phyloP scores from a whole-genome alignment of 2,888 invertebrate genomes.

The Synanthedon myopaeformis region DNA sequence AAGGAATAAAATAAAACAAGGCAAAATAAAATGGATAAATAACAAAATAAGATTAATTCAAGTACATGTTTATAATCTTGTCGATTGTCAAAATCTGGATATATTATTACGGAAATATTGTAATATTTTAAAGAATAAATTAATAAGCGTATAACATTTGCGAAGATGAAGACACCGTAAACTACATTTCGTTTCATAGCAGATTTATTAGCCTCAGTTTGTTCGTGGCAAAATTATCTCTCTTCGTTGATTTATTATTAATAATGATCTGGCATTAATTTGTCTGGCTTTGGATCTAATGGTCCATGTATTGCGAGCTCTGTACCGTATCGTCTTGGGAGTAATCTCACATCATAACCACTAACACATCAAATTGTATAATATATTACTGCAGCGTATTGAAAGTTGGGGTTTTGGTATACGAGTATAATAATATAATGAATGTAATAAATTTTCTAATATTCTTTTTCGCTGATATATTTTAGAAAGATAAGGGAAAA shows the following conservation, averaged over 20 bases:
- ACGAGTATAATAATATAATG: too few species aligned
- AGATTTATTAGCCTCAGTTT: conserved; percentile 24
- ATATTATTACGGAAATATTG: too few species aligned
- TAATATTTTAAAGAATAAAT: too few species aligned
- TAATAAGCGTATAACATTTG: not conserved
- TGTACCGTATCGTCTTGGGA: conserved; percentile 19
- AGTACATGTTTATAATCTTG: too few species aligned
- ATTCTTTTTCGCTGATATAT: too few species aligned
- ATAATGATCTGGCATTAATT: conserved; percentile 44
- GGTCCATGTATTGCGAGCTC: conserved; percentile 25
- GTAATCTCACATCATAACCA: not conserved
- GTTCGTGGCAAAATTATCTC: conserved; percentile 26
- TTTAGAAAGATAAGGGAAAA: too few species aligned
- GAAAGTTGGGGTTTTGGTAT: conserved; percentile 7
- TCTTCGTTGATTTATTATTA: conserved; percentile 42
- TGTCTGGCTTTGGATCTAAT: conserved; percentile 31
- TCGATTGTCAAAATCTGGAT: too few species aligned
- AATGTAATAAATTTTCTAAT: too few species aligned
- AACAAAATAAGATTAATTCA: too few species aligned
- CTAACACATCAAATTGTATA: too few species aligned
- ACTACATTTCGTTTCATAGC: conserved; percentile 15
- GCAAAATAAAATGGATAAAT: conserved; percentile 1
- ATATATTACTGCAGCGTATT: conserved; percentile 17
- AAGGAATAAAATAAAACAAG: too few species aligned
- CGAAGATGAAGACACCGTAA: conserved; percentile 1